These are phyloP conservation scores for Oophaga pumilio DNA, from an alignment of 2,113 vertebrate genomes.

Conservation along the genomic window DNA sequence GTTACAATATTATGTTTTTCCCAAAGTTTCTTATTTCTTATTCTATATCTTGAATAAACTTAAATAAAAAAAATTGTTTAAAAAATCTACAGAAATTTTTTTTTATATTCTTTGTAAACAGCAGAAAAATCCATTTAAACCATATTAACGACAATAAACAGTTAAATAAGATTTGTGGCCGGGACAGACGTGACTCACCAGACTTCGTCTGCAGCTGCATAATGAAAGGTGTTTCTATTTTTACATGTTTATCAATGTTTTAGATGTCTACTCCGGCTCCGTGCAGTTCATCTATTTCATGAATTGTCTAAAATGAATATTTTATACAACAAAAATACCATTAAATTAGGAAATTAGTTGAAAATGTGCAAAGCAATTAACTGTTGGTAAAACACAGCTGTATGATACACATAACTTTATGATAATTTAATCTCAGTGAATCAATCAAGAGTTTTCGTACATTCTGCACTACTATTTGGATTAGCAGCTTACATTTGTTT, in stretches of 20 bases:
- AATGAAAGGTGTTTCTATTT: conserved; percentile 15
- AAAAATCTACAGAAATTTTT: background rate
- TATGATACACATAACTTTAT: background rate
- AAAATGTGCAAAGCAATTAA: conserved; percentile 30
- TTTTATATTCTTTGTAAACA: background rate
- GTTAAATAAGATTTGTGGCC: background rate
- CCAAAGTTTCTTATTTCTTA: too few relatives aligned
- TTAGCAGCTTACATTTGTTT: background rate
- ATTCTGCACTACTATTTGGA: background rate
- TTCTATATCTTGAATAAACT: too few relatives aligned
- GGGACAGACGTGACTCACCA: conserved; percentile 3
- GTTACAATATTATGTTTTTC: too few relatives aligned
- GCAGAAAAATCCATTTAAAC: conserved; percentile 9
- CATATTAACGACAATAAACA: background rate
- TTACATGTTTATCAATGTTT: conserved; percentile 32
- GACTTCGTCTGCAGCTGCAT: background rate
- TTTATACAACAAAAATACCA: background rate
- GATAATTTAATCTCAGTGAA: background rate
- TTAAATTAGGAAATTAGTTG: conserved; percentile 13
- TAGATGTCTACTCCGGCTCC: background rate
- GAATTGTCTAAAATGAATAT: background rate
- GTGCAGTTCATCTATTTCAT: background rate
- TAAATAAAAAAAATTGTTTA: too few relatives aligned
- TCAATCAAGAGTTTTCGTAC: background rate
- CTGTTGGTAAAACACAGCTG: conserved; percentile 40